Conservation (phyloP, 2,888 invertebrate genomes). For the Asteroscopus sphinx region DNA sequence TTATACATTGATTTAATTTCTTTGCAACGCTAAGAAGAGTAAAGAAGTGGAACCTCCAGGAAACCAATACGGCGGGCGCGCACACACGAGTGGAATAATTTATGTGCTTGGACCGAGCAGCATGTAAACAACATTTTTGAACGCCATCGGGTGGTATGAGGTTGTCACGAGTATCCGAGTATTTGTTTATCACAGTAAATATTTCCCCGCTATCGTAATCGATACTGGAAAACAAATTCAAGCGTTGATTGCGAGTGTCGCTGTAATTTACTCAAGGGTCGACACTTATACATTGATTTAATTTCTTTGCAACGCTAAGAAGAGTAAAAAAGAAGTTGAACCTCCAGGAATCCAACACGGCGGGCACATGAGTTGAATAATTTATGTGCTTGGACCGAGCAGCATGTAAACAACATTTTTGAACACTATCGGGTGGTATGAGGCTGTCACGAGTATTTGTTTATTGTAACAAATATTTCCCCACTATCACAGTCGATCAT, state of each 20-base stretch:
- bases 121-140: conserved; percentile 48
- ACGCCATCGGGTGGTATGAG: conserved; percentile 12
- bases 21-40: conserved; percentile 50
- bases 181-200: conserved; percentile 42
- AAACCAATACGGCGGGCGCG: conserved; percentile 49
- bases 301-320: conserved; percentile 59
- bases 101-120: conserved; percentile 44
- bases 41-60: conserved; percentile 21
- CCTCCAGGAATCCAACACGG: conserved; percentile 48
- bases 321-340: conserved; percentile 39
- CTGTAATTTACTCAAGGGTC: conserved; percentile 31
- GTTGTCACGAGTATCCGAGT: conserved; percentile 43
- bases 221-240: conserved; percentile 40
- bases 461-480: conserved; percentile 37
- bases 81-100: conserved; percentile 61
- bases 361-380: conserved; percentile 58
- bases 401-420: conserved; percentile 49
- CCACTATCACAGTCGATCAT: conserved; percentile 22
- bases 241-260: conserved; percentile 43
- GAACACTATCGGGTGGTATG: conserved; percentile 22
- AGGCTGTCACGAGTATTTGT: conserved; percentile 47
- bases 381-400: conserved; percentile 50
- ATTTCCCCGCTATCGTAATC: conserved; percentile 32
- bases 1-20: conserved; percentile 72
- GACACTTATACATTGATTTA: conserved; percentile 70